Conservation (phyloP, 1,140 invertebrate species). For the Zaprionus lachaisei region DNA sequence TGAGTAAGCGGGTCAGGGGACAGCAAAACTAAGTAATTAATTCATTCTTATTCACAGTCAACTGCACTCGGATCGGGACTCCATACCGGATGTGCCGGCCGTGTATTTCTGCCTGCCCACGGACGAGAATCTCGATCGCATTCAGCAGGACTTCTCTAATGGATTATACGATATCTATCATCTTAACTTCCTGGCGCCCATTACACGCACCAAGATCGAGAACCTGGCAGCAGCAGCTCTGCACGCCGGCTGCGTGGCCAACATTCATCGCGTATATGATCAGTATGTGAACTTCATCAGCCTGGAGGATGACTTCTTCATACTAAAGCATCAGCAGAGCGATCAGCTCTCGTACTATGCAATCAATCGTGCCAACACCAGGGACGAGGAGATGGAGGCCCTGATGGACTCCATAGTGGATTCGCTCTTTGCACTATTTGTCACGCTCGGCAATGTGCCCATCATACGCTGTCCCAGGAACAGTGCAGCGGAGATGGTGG, state of each 20-base stretch:
- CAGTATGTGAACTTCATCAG: conserved; percentile 99
- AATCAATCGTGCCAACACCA: conserved; percentile 97
- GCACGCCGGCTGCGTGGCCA: conserved; percentile 93
- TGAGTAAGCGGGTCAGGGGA: conserved; percentile 85
- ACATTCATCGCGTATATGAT: conserved; percentile 98
- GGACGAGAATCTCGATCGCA: conserved; percentile 97
- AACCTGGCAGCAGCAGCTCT: conserved; percentile 96
- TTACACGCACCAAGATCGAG: conserved; percentile 97
- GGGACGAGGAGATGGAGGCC: conserved; percentile 97
- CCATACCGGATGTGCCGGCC: conserved; percentile 98
- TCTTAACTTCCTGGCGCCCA: conserved; percentile 98
- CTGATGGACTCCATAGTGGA: conserved; percentile 98
- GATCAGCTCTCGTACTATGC: conserved; percentile 96
- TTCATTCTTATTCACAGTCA: conserved; percentile 86
- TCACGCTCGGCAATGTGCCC: conserved; percentile 96
- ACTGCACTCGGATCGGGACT: conserved; percentile 96
- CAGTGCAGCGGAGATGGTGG: conserved; percentile 99
- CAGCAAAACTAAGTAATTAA: not conserved
- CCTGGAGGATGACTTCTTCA: conserved; percentile 98
- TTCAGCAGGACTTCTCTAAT: conserved; percentile 96
- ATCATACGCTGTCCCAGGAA: conserved; percentile 97
- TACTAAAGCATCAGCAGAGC: conserved; percentile 95
- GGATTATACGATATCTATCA: conserved; percentile 98
- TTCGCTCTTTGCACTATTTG: conserved; percentile 98
- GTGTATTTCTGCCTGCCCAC: conserved; percentile 99